Conservation (phyloP, 2,888 invertebrate species). For the Caenorhabditis imperialis region DNA sequence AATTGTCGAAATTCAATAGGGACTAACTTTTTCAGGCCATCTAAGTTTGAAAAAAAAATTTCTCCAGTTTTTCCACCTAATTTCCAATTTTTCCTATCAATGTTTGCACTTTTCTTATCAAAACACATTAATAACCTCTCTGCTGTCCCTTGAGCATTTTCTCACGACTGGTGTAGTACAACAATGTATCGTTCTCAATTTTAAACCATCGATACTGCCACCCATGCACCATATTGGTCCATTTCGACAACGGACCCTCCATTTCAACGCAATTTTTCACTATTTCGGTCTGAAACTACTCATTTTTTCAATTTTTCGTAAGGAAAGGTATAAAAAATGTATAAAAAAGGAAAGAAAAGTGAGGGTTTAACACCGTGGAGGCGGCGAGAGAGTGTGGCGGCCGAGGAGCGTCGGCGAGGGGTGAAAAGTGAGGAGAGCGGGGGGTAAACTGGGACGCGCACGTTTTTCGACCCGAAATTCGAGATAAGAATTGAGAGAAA, state of each 20-base stretch:
- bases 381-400: slow-evolving; percentile 14
- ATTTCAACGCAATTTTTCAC: no score
- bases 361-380: slow-evolving; percentile 24
- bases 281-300: no score
- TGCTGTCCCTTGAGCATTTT: slow-evolving; percentile 92
- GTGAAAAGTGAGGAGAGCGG: slow-evolving; percentile 4
- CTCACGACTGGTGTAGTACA: slow-evolving; percentile 88
- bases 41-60: no score
- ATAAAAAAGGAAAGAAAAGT: slow-evolving; percentile 16
- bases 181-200: slow-evolving; percentile 93
- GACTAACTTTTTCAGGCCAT: no score
- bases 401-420: slow-evolving; percentile 23
- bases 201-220: slow-evolving; percentile 99
- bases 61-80: no score
- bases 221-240: slow-evolving; percentile 98
- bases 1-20: no score
- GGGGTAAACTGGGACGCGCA: slow-evolving; percentile 2
- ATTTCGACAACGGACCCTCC: slow-evolving; percentile 95
- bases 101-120: no score
- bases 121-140: no score
- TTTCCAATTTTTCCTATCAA: no score
- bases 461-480: background rate
- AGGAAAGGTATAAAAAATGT: slow-evolving; percentile 2
- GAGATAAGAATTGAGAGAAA: slow-evolving; percentile 8
- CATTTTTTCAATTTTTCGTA: no score